Percentiles rank a stretch among this genome's conserved stretches.
These are phyloP conservation scores for Trimorus sp. DNA, from an alignment of 2,888 invertebrate genomes.

Conservation along the genomic window DNA sequence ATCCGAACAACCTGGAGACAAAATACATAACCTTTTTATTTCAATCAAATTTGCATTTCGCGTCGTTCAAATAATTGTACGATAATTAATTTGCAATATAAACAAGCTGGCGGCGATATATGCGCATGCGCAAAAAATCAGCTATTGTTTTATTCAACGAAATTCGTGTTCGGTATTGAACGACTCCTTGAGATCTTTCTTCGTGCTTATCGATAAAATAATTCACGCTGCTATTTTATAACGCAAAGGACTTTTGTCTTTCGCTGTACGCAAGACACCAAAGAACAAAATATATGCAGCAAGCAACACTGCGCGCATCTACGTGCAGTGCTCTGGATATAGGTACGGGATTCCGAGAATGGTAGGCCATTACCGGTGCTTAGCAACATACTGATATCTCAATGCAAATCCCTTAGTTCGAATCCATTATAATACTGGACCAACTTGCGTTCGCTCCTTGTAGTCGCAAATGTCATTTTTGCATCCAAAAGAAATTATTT, in stretches of 20 bases:
- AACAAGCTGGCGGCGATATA: too few species aligned
- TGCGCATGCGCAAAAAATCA: background rate
- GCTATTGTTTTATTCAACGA: background rate
- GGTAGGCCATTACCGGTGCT: constrained; percentile 79
- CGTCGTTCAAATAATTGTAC: too few species aligned
- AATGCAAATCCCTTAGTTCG: constrained; percentile 80
- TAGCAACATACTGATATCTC: constrained; percentile 81
- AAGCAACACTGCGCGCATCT: constrained; percentile 70
- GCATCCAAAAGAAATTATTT: constrained; percentile 28
- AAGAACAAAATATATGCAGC: constrained; percentile 58
- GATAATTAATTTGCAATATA: too few species aligned
- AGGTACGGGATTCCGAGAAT: constrained; percentile 78
- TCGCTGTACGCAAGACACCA: constrained; percentile 18
- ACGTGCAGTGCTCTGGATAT: constrained; percentile 72
- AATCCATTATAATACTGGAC: constrained; percentile 80
- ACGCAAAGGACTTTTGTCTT: constrained; percentile 32
- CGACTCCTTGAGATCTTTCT: background rate
- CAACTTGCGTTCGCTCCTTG: constrained; percentile 52
- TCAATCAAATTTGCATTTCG: too few species aligned
- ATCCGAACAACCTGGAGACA: too few species aligned
- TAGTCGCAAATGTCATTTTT: constrained; percentile 69
- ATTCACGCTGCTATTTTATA: constrained; percentile 12
- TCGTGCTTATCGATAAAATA: background rate
- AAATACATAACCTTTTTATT: too few species aligned
- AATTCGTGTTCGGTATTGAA: constrained; percentile 10